phyloP scores from a whole-genome alignment of 2,113 vertebrate species.

The Scomber japonicus region DNA sequence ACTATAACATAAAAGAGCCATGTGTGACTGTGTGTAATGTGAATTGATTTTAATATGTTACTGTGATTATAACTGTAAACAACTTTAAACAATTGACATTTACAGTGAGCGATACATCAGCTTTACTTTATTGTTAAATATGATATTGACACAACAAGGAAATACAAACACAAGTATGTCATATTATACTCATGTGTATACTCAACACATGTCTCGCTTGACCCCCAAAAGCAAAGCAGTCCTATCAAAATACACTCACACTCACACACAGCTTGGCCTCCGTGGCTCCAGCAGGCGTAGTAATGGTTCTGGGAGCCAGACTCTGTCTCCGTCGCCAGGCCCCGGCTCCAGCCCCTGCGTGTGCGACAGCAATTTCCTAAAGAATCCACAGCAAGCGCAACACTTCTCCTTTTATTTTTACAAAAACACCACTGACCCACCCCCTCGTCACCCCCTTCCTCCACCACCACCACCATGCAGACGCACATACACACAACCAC shows the following conservation, averaged over 20 bases:
- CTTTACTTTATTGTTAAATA: no score
- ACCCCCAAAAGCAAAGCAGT: constrained; percentile 22
- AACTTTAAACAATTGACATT: no score
- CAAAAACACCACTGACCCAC: constrained; percentile 85
- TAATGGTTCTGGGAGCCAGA: constrained; percentile 70
- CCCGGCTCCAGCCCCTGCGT: constrained; percentile 83
- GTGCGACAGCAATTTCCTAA: constrained; percentile 92
- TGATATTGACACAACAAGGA: no score
- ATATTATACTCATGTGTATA: not conserved
- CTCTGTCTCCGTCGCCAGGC: constrained; percentile 75
- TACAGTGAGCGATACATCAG: no score
- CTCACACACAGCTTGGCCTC: constrained; percentile 55
- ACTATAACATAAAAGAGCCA: not conserved
- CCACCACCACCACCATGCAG: constrained; percentile 7
- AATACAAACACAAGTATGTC: not conserved
- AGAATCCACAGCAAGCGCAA: constrained; percentile 88
- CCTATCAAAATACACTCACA: constrained; percentile 53
- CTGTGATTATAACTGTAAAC: not conserved
- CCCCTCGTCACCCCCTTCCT: not conserved
- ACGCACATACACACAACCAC: constrained; percentile 20
- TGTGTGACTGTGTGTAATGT: not conserved
- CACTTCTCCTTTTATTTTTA: constrained; percentile 88
- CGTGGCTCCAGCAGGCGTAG: constrained; percentile 54
- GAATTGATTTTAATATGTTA: not conserved
- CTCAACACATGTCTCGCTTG: not conserved